Conservation (phyloP, 2,797 vertebrate genomes). For the Prunella strophiata region DNA sequence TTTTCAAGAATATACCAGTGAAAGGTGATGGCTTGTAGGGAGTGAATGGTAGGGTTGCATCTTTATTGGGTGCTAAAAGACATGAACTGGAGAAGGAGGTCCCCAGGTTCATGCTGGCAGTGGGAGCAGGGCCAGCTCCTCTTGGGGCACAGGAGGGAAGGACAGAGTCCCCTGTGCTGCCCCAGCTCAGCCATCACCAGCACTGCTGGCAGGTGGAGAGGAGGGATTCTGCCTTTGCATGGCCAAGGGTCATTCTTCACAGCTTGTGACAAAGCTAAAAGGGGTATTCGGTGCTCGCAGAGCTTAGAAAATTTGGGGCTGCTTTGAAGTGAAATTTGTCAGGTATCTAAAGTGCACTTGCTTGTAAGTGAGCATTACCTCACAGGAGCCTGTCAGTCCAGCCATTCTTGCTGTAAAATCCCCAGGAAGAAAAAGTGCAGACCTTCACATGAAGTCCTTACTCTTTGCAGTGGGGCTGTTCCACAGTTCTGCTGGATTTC, state of each 20-base stretch:
- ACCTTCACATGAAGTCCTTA: not conserved
- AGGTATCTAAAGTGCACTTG: not conserved
- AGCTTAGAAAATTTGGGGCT: not conserved
- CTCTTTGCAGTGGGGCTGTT: not conserved
- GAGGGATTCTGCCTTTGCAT: not conserved
- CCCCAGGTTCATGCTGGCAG: not conserved
- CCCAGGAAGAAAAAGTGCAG: not conserved
- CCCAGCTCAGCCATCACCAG: fast-evolving
- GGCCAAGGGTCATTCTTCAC: too few relatives aligned
- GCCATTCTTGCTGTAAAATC: not conserved
- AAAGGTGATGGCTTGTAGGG: conserved; percentile 1
- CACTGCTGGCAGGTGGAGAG: not conserved
- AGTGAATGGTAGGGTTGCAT: not conserved
- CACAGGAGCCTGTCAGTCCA: not conserved
- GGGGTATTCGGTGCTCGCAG: not conserved
- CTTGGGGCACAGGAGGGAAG: not conserved
- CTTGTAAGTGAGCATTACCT: not conserved
- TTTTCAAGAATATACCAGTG: conserved; percentile 24
- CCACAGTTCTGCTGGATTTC: not conserved
- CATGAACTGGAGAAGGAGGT: fast-evolving
- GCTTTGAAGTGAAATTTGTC: not conserved
- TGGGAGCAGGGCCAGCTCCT: not conserved
- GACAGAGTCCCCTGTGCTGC: fast-evolving
- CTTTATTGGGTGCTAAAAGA: not conserved
- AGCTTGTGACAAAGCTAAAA: not conserved